Evolutionary conservation across 2,797 vertebrate genomes (phyloP).

Genomic region (Chromobotia macracanthus): DNA sequence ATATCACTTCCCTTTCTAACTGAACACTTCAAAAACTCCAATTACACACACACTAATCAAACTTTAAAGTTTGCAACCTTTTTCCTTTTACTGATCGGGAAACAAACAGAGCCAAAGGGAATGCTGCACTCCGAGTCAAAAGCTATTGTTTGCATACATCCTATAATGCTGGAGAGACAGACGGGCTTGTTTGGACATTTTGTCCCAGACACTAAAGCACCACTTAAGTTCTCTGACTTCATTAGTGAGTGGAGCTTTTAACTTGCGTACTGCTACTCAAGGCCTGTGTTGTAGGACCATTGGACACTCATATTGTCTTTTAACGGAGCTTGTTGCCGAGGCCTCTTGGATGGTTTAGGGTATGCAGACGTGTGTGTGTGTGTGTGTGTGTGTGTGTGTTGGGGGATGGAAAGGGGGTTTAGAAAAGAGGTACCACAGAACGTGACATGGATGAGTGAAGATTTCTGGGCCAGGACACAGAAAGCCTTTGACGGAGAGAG

Average conservation of each 20-base stretch:
- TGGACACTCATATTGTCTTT: slow-evolving; percentile 74
- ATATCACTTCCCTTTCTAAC: background rate
- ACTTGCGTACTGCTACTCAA: slow-evolving; percentile 72
- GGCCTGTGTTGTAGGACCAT: slow-evolving; percentile 72
- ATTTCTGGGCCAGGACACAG: slow-evolving; percentile 62
- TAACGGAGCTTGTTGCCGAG: slow-evolving; percentile 74
- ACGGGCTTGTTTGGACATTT: slow-evolving; percentile 83
- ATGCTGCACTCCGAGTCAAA: slow-evolving; percentile 78
- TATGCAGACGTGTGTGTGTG: too few relatives aligned
- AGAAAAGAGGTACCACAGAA: slow-evolving; percentile 47
- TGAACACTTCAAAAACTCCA: background rate
- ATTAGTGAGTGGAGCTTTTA: slow-evolving; percentile 78
- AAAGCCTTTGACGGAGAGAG: slow-evolving; percentile 54
- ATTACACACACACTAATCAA: background rate
- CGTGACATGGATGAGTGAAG: slow-evolving; percentile 58
- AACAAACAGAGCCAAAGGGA: slow-evolving; percentile 70
- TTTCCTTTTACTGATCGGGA: slow-evolving; percentile 66
- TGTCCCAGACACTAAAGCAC: slow-evolving; percentile 74
- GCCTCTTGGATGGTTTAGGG: slow-evolving; percentile 59
- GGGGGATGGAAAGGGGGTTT: slow-evolving; percentile 48
- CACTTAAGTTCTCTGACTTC: slow-evolving; percentile 76
- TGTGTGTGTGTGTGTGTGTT: slow-evolving; percentile 49
- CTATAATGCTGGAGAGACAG: slow-evolving; percentile 70
- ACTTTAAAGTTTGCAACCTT: slow-evolving; percentile 55
- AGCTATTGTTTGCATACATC: slow-evolving; percentile 75